Percentiles rank a stretch among this genome's conserved stretches.
These are phyloP conservation scores for Drosophila melanica DNA, from an alignment of 1,140 invertebrate species.

Conservation along the genomic window DNA sequence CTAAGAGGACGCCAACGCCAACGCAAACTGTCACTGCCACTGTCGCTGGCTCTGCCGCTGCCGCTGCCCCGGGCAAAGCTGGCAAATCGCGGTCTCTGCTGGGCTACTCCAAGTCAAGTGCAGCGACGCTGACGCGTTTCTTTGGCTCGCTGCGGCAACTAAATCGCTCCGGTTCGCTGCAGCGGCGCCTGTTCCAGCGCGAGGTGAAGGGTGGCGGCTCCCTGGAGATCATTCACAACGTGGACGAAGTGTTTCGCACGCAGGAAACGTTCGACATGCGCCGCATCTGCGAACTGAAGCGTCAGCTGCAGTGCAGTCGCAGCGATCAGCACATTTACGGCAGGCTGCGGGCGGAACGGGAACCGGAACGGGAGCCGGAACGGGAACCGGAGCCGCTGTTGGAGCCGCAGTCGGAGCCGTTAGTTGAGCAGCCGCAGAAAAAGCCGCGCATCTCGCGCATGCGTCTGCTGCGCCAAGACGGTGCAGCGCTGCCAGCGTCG, in stretches of 20 bases:
- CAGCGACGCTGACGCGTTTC: constrained; percentile 64
- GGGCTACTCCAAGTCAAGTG: constrained; percentile 61
- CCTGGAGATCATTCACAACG: constrained; percentile 78
- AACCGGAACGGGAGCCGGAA: constrained; percentile 24
- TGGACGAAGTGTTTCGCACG: constrained; percentile 76
- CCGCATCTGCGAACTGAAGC: constrained; percentile 74
- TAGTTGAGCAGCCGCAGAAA: constrained; percentile 17
- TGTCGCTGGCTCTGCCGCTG: background rate
- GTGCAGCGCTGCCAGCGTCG: constrained; percentile 3
- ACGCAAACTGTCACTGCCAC: background rate
- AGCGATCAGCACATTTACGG: constrained; percentile 82
- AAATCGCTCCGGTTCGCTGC: constrained; percentile 63
- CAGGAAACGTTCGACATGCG: constrained; percentile 77
- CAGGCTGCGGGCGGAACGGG: constrained; percentile 39
- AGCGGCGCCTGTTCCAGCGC: constrained; percentile 44
- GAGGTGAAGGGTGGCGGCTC: constrained; percentile 41
- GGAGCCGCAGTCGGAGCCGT: background rate
- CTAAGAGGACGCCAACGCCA: background rate
- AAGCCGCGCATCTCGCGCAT: constrained; percentile 58
- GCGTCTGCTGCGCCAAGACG: constrained; percentile 37
- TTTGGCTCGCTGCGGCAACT: constrained; percentile 74
- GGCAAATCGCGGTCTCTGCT: constrained; percentile 63
- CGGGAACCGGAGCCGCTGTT: background rate
- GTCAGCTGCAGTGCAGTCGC: constrained; percentile 56
- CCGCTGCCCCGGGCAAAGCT: constrained; percentile 25